Percentiles rank a stretch among this genome's conserved stretches.
These are phyloP conservation scores for Smutsia gigantea DNA, from an alignment of 2,797 vertebrate species.

Conservation along the genomic window DNA sequence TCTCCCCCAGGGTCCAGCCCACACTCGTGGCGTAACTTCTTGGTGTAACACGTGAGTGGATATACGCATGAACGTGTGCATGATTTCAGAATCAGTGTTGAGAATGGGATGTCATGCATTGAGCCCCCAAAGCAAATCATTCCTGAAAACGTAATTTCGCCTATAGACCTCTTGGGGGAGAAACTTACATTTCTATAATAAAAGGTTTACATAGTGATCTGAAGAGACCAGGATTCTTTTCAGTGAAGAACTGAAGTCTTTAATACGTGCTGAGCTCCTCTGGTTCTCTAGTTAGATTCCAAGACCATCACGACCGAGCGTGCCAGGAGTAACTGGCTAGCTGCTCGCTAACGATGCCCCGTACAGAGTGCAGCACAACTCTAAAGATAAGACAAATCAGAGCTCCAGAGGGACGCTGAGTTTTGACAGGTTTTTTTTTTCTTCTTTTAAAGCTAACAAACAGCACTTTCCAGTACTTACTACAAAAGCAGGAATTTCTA, in stretches of 20 bases:
- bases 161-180: not conserved
- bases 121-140: not conserved
- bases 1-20: not conserved
- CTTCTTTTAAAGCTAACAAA: conserved; percentile 58
- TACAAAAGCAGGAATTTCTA: conserved; percentile 29
- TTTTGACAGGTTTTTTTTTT: not conserved
- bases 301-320: conserved; percentile 29
- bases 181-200: not conserved
- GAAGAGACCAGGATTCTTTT: conserved; percentile 11
- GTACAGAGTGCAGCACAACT: conserved; percentile 40
- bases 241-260: not conserved
- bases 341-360: conserved; percentile 46
- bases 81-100: not conserved
- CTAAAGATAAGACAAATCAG: conserved; percentile 53
- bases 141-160: not conserved
- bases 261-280: conserved; percentile 57
- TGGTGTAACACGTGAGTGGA: not conserved
- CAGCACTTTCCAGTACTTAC: conserved; percentile 65
- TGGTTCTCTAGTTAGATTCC: conserved; percentile 28
- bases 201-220: conserved; percentile 34
- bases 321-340: conserved; percentile 56
- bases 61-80: not conserved
- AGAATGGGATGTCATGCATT: not conserved
- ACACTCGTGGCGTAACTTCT: not conserved
- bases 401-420: conserved; percentile 58